Evolutionary conservation across 2,797 vertebrate species (phyloP).

Genomic region (Argyrosomus regius): DNA sequence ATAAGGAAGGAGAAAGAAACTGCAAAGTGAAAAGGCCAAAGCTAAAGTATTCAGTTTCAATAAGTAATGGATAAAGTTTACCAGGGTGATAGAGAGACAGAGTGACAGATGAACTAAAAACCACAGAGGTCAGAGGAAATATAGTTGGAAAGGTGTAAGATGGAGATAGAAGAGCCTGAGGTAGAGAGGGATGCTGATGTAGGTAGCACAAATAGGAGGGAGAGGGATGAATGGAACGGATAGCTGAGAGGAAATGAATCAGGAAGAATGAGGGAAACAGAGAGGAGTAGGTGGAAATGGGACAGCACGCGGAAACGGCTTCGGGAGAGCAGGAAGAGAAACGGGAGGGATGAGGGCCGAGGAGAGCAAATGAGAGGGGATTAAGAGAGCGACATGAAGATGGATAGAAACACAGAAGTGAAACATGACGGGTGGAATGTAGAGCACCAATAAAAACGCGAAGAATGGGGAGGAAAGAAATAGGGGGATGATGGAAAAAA

Average conservation of each 20-base stretch:
- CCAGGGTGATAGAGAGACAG: constrained; percentile 25
- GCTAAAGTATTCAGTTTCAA: constrained; percentile 32
- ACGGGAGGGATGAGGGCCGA: constrained; percentile 63
- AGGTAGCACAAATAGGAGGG: constrained; percentile 47
- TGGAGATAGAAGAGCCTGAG: constrained; percentile 35
- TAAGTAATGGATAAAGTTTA: constrained; percentile 52
- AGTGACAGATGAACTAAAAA: constrained; percentile 47
- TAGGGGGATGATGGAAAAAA: constrained; percentile 76
- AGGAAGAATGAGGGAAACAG: constrained; percentile 72
- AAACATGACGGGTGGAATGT: constrained; percentile 79
- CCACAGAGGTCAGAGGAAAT: constrained; percentile 59
- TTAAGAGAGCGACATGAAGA: constrained; percentile 81
- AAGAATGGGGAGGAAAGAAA: constrained; percentile 69
- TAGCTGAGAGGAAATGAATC: constrained; percentile 73
- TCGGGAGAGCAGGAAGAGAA: constrained; percentile 55
- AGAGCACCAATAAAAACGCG: constrained; percentile 79
- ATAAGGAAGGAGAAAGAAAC: constrained; percentile 14
- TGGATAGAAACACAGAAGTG: constrained; percentile 81
- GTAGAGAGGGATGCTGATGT: constrained; percentile 52
- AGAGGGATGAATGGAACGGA: constrained; percentile 68
- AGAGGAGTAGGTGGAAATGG: constrained; percentile 76
- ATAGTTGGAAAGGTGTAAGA: constrained; percentile 49
- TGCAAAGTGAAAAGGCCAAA: constrained; percentile 38
- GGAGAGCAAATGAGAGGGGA: constrained; percentile 79
- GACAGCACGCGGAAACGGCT: constrained; percentile 56